Evolutionary conservation across 2,888 invertebrate species (phyloP).

Genomic region (Pteria penguin): DNA sequence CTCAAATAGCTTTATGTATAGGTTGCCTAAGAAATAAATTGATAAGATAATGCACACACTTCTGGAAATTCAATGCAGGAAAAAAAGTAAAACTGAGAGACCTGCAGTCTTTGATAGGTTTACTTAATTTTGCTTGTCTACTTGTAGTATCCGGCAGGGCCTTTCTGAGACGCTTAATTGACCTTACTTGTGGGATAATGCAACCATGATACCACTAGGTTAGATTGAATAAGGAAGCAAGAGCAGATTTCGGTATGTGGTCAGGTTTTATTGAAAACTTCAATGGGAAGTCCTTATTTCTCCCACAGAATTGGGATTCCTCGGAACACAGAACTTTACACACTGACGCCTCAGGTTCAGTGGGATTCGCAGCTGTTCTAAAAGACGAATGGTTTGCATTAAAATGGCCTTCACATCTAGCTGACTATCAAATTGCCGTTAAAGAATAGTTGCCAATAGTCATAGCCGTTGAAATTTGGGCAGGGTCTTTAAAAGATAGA

Average conservation of each 20-base stretch:
- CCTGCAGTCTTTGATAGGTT: constrained; percentile 13
- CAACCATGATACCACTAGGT: constrained; percentile 11
- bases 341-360: constrained; percentile 21
- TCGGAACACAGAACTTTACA: constrained; percentile 1
- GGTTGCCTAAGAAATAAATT: constrained; percentile 11
- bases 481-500: neutral
- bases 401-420: neutral
- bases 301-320: neutral
- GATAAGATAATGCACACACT: neutral
- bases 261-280: constrained; percentile 2
- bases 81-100: constrained; percentile 11
- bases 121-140: constrained; percentile 20
- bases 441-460: constrained; percentile 27
- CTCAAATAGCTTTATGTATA: neutral
- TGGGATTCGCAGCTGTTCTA: constrained; percentile 25
- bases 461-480: constrained; percentile 16
- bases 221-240: neutral
- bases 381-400: neutral
- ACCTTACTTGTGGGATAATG: neutral
- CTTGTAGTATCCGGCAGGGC: neutral
- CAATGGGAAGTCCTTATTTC: constrained; percentile 33
- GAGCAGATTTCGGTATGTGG: constrained; percentile 12
- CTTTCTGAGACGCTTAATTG: constrained; percentile 3
- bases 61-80: neutral
- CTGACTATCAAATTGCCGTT: neutral